These are phyloP conservation scores for Bungarus multicinctus DNA, from an alignment of 2,113 vertebrate genomes.

Conservation along the genomic window DNA sequence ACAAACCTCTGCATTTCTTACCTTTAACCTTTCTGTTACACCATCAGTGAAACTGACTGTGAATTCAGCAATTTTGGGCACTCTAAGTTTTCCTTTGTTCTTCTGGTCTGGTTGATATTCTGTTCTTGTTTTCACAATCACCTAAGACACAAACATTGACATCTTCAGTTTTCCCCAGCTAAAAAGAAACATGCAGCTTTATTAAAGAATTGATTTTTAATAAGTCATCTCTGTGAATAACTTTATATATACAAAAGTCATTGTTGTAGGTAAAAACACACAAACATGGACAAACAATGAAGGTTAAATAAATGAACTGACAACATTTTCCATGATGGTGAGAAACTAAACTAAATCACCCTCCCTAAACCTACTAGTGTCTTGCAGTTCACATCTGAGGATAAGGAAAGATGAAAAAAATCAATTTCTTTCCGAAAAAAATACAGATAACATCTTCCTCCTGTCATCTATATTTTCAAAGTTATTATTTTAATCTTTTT, in stretches of 20 bases:
- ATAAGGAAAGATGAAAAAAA: neutral
- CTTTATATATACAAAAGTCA: neutral
- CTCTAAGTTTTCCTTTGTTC: constrained; percentile 90
- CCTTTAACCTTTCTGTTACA: constrained; percentile 86
- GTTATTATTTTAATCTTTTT: neutral
- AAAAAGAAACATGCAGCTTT: neutral
- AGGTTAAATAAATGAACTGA: neutral
- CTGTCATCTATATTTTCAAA: neutral
- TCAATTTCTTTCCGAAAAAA: neutral
- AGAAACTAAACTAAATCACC: neutral
- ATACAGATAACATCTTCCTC: neutral
- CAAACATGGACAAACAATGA: neutral
- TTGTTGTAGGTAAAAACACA: neutral
- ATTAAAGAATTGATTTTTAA: constrained; percentile 5
- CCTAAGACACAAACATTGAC: constrained; percentile 71
- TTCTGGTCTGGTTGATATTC: constrained; percentile 98
- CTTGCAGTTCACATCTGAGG: neutral
- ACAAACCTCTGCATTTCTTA: constrained; percentile 59
- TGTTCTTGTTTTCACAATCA: constrained; percentile 97
- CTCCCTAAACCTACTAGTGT: neutral
- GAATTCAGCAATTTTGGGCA: constrained; percentile 97
- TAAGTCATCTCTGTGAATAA: neutral
- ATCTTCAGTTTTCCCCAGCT: constrained; percentile 20
- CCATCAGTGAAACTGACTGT: constrained; percentile 94
- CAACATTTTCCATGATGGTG: neutral